Conservation (phyloP, 2,113 vertebrate species). For the Sinocyclocheilus anophthalmus region DNA sequence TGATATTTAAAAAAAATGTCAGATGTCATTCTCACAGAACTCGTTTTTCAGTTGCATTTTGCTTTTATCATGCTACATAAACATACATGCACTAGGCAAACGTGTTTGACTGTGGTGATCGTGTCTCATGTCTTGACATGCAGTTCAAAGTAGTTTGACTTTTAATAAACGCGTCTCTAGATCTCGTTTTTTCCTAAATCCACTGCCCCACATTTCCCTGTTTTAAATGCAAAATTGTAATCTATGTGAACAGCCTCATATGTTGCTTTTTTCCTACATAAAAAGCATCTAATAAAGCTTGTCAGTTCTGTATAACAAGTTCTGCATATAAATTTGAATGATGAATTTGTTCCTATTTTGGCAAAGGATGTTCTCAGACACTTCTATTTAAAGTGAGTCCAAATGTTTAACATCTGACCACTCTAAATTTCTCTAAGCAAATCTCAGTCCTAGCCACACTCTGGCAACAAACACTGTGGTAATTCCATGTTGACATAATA, state of each 20-base stretch:
- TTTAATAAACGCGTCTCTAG: neutral
- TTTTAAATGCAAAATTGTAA: neutral
- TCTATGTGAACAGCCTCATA: neutral
- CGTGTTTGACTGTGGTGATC: neutral
- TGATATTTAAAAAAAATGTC: neutral
- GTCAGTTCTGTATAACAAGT: neutral
- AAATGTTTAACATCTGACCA: neutral
- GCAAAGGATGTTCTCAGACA: neutral
- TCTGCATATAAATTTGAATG: neutral
- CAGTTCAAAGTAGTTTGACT: neutral
- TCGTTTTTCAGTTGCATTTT: neutral
- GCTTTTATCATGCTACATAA: neutral
- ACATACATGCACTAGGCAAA: neutral
- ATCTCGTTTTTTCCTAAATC: neutral
- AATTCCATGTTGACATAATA: constrained; percentile 17
- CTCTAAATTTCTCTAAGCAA: neutral
- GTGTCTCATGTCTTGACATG: neutral
- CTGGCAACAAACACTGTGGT: neutral
- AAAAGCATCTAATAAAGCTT: neutral
- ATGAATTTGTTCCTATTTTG: neutral
- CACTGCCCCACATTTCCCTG: neutral
- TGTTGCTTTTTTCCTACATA: neutral
- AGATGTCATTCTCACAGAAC: neutral
- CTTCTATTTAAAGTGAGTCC: neutral
- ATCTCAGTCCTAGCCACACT: neutral